Conservation (phyloP, 1,140 invertebrate species). For the Adelges cooleyi region DNA sequence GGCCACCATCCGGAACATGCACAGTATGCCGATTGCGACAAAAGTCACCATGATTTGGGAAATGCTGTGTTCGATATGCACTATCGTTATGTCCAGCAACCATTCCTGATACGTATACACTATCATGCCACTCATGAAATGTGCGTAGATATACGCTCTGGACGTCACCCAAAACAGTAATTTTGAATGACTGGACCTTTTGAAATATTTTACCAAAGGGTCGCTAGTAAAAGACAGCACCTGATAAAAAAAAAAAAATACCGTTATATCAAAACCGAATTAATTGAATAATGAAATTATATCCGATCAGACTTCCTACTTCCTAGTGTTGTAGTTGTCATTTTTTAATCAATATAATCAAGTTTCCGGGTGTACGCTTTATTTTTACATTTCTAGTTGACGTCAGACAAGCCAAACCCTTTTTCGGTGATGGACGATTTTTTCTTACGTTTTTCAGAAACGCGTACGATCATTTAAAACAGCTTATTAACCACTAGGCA, state of each 20-base stretch:
- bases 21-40: slow-evolving; percentile 32
- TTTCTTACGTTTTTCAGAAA: too few relatives aligned
- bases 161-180: slow-evolving; percentile 18
- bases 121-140: slow-evolving; percentile 44
- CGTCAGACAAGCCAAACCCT: too few relatives aligned
- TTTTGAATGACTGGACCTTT: slow-evolving; percentile 9
- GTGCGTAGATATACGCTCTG: slow-evolving; percentile 45
- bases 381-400: too few relatives aligned
- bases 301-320: too few relatives aligned
- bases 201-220: slow-evolving; percentile 16
- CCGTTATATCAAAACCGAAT: too few relatives aligned
- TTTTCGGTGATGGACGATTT: too few relatives aligned
- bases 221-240: slow-evolving; percentile 14
- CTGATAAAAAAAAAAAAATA: slow-evolving; percentile 10
- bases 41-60: slow-evolving; percentile 13
- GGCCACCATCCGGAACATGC: neutral
- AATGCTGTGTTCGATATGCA: slow-evolving; percentile 33
- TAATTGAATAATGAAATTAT: too few relatives aligned
- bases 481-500: too few relatives aligned
- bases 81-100: slow-evolving; percentile 39
- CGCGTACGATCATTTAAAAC: too few relatives aligned
- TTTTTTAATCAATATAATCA: too few relatives aligned
- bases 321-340: too few relatives aligned
- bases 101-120: slow-evolving; percentile 53
- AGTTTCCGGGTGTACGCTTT: too few relatives aligned